Evolutionary conservation across 2,888 invertebrate species (phyloP), one percentile per base, ranked within the genome.

Genomic region (Frankliniella fusca): DNA sequence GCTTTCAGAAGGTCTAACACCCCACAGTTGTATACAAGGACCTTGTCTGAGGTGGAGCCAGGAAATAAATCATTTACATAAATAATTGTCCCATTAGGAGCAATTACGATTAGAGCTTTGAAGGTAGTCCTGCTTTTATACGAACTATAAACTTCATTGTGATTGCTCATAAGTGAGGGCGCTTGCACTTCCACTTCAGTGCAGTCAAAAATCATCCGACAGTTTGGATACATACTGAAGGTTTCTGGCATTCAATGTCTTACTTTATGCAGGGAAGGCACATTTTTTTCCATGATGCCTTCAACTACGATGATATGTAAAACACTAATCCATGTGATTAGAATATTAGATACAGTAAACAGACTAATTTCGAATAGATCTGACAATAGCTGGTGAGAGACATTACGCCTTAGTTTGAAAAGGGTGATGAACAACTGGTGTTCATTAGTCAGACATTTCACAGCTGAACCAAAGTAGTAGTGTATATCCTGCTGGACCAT

Each of bases 51-150:
- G 49, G 82, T 48, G n/a, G 50, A 76, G 1, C 82, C 81, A 50
- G 79, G 38, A 23, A 50, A 82, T 54, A 82, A 65, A 12, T 81
- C 50, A n/a, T 76, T 81, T 12, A 81, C 82, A 81, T 81, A 82
- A 65, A 79, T 81, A n/a, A 81, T 48, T 38, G 50, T n/a, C 23
- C 82, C 82, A 82, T 81, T 50, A 15, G 81, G 82, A 79, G 82
- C 70, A 38, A 82, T 61, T 11, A 80, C 82, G 79, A 81, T 70
- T 54, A 82, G 28, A 27, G 48, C 70, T 81, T 82, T 82, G 23
- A 82, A 76, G 48, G 82, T 82, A 50, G 81, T 81, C 23, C 61
- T 27, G 28, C 48, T 27, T 79, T 82, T 82, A 54, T 82, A 82
- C 20, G 15, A 50, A 20, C 79, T 79, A 61, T 81, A 82, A 38